Evolutionary conservation across 2,888 invertebrate species (phyloP), one percentile per base, ranked within the genome.

Genomic region (Limnephilus auricula): DNA sequence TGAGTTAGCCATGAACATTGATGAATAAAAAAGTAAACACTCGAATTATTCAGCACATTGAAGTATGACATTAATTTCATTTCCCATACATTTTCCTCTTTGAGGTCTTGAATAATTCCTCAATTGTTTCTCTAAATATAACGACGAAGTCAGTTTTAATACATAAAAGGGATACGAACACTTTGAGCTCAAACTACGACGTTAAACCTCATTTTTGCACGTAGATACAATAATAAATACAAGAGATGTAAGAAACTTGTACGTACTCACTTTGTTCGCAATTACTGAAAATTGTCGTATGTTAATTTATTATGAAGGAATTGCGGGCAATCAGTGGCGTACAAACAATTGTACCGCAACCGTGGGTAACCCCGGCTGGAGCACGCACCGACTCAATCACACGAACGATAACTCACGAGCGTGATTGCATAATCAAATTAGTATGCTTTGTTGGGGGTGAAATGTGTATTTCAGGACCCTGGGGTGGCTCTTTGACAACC

Each of bases 251-350:
- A 25, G 65, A 65, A 65, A 25, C 25, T 65, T 65, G 65, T 65
- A 65, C 25, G 9, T 65, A n/a, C 25, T n/a, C 65, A 65, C n/a
- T 65, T 65, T 37, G 45, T 85, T 85, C 40, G 85, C 85, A 85
- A 85, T 85, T 30, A 85, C 85, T 85, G 85, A 45, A 85, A 85
- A 85, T 85, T 15, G 85, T 34, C 85, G 40, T 85, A 45, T 85
- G 85, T 45, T 85, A 40, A 85, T 85, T 85, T 85, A 85, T 85
- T 85, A 85, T 45, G 18, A 85, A 85, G 85, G 85, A 85, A 85
- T 85, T 40, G 85, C 65, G 85, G 40, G 40, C 45, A 85, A 85
- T 85, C 85, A 85, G 85, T 30, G 85, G 40, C 34, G 85, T 85
- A 85, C 40, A 85, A 85, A 85, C 85, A 85, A 30, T 40, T 25